Percentiles rank a stretch among this genome's conserved stretches.
phyloP scores from a whole-genome alignment of 2,113 vertebrate species.

The Atlantisia rogersi region DNA sequence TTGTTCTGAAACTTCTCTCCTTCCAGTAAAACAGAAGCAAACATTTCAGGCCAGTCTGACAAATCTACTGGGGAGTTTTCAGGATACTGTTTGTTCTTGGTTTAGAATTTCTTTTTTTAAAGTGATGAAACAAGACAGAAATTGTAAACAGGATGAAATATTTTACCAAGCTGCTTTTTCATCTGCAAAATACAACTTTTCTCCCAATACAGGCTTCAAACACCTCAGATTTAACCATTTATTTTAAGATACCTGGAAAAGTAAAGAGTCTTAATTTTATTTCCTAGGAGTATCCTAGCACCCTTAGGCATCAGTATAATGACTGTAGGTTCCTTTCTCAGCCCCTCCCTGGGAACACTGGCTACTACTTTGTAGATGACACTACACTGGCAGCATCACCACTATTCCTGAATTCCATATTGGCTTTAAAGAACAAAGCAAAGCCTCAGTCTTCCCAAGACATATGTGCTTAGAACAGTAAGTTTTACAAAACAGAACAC shows the following conservation, averaged over 20 bases:
- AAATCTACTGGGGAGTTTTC: neutral
- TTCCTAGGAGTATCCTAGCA: neutral
- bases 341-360: neutral
- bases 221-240: neutral
- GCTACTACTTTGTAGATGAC: neutral
- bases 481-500: accelerated
- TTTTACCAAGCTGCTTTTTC: neutral
- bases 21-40: neutral
- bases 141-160: neutral
- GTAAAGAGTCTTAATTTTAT: neutral
- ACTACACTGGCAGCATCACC: neutral
- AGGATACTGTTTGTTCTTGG: neutral
- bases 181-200: neutral
- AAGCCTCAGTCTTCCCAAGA: neutral
- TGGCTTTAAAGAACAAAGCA: neutral
- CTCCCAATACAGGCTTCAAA: neutral
- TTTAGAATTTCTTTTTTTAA: neutral
- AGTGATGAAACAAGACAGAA: neutral
- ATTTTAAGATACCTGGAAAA: neutral
- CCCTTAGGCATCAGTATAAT: neutral
- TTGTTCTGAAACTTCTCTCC: neutral
- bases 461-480: accelerated
- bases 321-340: neutral
- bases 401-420: neutral
- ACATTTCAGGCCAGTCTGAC: neutral